Percentiles rank a stretch among this genome's conserved stretches.
phyloP scores from a whole-genome alignment of 2,113 vertebrate genomes.

The Crotalus tigris region DNA sequence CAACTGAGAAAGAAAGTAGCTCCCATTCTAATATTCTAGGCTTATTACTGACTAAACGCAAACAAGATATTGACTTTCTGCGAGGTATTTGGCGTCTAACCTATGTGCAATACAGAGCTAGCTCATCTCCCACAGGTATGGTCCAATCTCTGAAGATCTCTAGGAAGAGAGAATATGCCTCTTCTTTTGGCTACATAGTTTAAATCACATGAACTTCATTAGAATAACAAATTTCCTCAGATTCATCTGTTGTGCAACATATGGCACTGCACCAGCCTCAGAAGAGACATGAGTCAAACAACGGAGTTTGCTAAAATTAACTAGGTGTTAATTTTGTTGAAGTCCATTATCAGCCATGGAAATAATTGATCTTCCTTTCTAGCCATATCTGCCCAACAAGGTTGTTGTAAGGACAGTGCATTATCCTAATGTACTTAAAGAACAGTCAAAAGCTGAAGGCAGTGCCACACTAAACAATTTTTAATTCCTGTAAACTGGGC shows the following conservation, averaged over 20 bases:
- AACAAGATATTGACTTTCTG: not conserved
- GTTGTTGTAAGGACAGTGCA: not conserved
- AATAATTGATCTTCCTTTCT: not conserved
- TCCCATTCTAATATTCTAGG: not conserved
- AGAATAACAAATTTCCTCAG: fast-evolving
- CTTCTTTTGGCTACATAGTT: not conserved
- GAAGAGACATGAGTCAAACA: not conserved
- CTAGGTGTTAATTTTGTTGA: not conserved
- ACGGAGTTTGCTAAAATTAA: not conserved
- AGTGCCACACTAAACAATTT: not conserved
- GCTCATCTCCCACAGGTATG: not conserved
- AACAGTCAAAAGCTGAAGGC: not conserved
- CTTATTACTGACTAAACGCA: not conserved
- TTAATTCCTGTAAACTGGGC: not conserved
- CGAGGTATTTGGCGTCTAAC: not conserved
- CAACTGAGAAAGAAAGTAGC: not conserved
- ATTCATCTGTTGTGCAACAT: not conserved
- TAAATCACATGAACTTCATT: not conserved
- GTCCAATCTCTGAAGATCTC: not conserved
- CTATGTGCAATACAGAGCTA: not conserved
- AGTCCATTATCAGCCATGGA: not conserved
- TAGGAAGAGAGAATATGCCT: not conserved
- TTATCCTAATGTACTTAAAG: not conserved
- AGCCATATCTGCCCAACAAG: not conserved
- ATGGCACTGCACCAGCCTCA: not conserved